These are phyloP conservation scores for Odocoileus virginianus DNA, from an alignment of 2,113 vertebrate species.

Conservation along the genomic window DNA sequence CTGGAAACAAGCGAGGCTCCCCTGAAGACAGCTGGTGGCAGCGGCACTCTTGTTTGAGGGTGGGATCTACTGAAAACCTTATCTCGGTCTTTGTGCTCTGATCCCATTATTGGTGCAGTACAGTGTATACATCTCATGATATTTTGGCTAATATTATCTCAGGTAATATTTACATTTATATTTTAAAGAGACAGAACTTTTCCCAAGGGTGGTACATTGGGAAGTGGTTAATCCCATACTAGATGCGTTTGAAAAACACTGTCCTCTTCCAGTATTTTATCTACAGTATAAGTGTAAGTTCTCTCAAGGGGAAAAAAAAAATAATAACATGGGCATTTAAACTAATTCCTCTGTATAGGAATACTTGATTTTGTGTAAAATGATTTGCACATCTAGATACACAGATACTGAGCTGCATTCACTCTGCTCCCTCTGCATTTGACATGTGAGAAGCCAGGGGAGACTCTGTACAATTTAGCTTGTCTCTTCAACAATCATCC, in stretches of 20 bases:
- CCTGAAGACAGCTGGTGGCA: rapidly evolving
- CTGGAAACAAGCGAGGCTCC: background rate
- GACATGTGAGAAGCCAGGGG: background rate
- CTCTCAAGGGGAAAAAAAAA: background rate
- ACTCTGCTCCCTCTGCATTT: background rate
- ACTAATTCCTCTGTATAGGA: background rate
- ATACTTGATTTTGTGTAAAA: background rate
- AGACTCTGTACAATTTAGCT: background rate
- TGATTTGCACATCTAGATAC: background rate
- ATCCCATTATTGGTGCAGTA: too few relatives aligned
- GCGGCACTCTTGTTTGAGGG: rapidly evolving
- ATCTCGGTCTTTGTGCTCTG: background rate
- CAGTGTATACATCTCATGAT: background rate
- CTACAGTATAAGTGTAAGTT: background rate
- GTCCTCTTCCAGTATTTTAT: background rate
- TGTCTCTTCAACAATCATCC: background rate
- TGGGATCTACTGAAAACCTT: background rate
- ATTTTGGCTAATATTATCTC: background rate
- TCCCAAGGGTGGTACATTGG: background rate
- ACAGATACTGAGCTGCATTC: background rate
- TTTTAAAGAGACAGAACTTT: background rate
- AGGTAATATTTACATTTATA: background rate
- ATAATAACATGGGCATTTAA: background rate
- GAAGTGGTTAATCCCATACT: background rate
- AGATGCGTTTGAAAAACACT: background rate